A percentile compares a stretch with the other conserved stretches of the same genome.
These are phyloP conservation scores for Hyperopisus bebe DNA, from an alignment of 2,113 vertebrate species.

Conservation along the genomic window DNA sequence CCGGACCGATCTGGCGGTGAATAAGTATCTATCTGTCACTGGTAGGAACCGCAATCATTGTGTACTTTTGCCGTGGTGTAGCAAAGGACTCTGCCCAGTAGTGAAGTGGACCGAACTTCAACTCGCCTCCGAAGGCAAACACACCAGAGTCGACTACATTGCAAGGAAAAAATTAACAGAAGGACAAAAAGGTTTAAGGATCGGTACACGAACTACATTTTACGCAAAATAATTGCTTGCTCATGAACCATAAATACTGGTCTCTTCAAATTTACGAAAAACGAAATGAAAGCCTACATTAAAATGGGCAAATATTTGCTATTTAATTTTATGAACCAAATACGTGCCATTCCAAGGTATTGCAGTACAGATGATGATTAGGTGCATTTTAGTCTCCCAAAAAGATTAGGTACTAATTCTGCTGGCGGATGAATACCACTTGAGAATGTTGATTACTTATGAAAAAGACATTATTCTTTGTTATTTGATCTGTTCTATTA, in stretches of 20 bases:
- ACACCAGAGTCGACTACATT: background rate
- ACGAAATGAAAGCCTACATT: background rate
- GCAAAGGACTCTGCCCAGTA: background rate
- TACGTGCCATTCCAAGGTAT: conserved; percentile 7
- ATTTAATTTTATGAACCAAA: conserved; percentile 16
- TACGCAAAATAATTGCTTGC: background rate
- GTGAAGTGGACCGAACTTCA: background rate
- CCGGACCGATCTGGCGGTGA: conserved; percentile 6
- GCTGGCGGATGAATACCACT: conserved; percentile 62
- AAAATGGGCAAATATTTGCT: conserved; percentile 13
- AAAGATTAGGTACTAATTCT: conserved; percentile 63
- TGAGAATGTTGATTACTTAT: conserved; percentile 45
- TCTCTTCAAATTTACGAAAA: background rate
- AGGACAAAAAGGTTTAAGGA: background rate
- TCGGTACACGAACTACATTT: background rate
- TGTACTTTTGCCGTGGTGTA: conserved; percentile 15
- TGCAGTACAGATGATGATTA: conserved; percentile 6
- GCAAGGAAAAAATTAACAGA: background rate
- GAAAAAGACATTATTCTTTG: conserved; percentile 37
- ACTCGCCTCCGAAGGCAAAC: background rate
- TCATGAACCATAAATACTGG: background rate
- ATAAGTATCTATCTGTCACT: conserved; percentile 31
- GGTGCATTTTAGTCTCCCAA: conserved; percentile 20
- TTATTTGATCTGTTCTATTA: conserved; percentile 16
- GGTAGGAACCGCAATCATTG: conserved; percentile 33